Evolutionary conservation across 1,140 invertebrate genomes (phyloP).

Genomic region (Hyles vespertilio): DNA sequence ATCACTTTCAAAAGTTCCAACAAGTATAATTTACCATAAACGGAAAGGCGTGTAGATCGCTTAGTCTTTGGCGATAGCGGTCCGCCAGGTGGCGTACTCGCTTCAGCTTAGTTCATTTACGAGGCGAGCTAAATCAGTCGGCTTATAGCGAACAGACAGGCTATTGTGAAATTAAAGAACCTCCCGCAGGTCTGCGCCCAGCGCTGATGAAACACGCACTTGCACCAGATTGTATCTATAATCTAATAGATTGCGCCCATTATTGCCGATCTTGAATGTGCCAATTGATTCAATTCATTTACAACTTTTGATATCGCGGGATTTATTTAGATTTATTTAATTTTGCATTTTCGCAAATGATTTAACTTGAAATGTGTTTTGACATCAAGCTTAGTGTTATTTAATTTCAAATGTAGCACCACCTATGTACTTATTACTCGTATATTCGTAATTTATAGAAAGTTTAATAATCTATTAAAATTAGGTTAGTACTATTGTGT

Average conservation of each 20-base stretch:
- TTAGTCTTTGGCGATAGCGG: slow-evolving; percentile 24
- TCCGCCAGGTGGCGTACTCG: slow-evolving; percentile 38
- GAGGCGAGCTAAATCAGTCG: slow-evolving; percentile 38
- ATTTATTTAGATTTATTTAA: too few species aligned
- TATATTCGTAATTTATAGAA: too few species aligned
- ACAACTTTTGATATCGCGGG: neutral
- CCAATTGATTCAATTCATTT: slow-evolving; percentile 18
- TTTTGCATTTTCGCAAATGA: too few species aligned
- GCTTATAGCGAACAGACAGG: slow-evolving; percentile 31
- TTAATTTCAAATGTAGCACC: too few species aligned
- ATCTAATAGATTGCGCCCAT: slow-evolving; percentile 33
- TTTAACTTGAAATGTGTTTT: too few species aligned
- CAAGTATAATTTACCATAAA: slow-evolving; percentile 1
- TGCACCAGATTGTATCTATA: slow-evolving; percentile 35
- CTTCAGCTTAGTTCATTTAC: slow-evolving; percentile 45
- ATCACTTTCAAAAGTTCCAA: neutral
- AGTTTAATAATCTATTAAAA: too few species aligned
- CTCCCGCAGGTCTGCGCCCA: slow-evolving; percentile 37
- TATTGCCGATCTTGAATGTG: slow-evolving; percentile 21
- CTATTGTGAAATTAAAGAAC: slow-evolving; percentile 48
- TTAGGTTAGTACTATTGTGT: too few species aligned
- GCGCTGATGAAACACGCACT: slow-evolving; percentile 38
- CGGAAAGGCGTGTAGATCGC: too few species aligned
- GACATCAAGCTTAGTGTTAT: too few species aligned
- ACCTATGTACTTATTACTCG: too few species aligned